These are phyloP conservation scores for Symphodus melops DNA, from an alignment of 2,113 vertebrate species.

Conservation along the genomic window DNA sequence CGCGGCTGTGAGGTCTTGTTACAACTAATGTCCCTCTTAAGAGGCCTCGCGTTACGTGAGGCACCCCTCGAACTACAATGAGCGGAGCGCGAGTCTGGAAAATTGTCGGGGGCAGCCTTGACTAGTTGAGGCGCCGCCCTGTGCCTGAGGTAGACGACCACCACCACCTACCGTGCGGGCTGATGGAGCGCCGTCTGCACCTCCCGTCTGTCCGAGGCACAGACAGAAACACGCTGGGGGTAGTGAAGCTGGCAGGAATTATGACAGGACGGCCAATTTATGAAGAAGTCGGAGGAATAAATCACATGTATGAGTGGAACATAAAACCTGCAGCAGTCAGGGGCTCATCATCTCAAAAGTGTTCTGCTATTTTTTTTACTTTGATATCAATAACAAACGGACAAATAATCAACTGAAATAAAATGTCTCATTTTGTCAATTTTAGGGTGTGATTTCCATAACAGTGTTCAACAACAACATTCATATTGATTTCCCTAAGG, in stretches of 20 bases:
- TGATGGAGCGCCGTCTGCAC: constrained; percentile 9
- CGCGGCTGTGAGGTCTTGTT: constrained; percentile 71
- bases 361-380: too few relatives aligned
- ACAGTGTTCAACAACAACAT: too few relatives aligned
- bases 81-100: constrained; percentile 17
- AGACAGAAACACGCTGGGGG: not conserved
- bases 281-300: not conserved
- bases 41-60: constrained; percentile 52
- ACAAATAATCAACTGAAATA: too few relatives aligned
- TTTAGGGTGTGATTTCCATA: too few relatives aligned
- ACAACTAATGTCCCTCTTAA: constrained; percentile 80
- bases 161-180: constrained; percentile 22
- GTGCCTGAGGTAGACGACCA: constrained; percentile 16
- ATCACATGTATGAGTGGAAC: not conserved
- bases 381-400: too few relatives aligned
- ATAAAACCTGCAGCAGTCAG: not conserved
- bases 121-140: constrained; percentile 19
- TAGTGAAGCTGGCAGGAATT: not conserved
- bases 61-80: constrained; percentile 25
- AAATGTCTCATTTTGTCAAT: too few relatives aligned
- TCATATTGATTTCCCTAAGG: too few relatives aligned
- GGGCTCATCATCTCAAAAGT: too few relatives aligned
- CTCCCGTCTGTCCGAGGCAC: not conserved
- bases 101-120: constrained; percentile 46
- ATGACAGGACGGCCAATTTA: not conserved